These are phyloP conservation scores for Theocolax elegans DNA, from an alignment of 1,140 invertebrate genomes.

Conservation along the genomic window DNA sequence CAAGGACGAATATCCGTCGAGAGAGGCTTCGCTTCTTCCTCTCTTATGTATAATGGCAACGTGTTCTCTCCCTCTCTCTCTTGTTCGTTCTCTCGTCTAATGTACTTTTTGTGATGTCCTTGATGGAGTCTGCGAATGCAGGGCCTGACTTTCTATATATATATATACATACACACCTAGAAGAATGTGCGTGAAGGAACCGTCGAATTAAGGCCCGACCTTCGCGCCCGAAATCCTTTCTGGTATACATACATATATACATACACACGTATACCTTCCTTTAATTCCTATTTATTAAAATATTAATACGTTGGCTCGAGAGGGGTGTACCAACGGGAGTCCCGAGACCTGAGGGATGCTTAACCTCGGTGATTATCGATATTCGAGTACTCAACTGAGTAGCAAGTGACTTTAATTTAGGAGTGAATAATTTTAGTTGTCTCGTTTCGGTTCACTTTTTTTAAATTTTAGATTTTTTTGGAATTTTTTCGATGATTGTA, in stretches of 20 bases:
- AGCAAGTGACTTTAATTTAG: too few relatives aligned
- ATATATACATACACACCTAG: background rate
- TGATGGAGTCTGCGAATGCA: slow-evolving; percentile 69
- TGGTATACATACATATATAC: background rate
- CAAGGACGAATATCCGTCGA: slow-evolving; percentile 16
- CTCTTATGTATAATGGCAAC: slow-evolving; percentile 62
- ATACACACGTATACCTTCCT: too few relatives aligned
- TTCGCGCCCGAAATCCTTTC: background rate
- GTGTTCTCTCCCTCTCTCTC: too few relatives aligned
- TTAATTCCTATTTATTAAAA: slow-evolving; percentile 36
- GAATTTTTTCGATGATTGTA: too few relatives aligned
- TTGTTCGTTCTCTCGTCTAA: too few relatives aligned
- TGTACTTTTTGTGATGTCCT: slow-evolving; percentile 69
- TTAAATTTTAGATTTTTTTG: too few relatives aligned
- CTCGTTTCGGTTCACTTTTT: too few relatives aligned
- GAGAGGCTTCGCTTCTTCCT: too few relatives aligned
- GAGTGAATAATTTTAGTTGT: too few relatives aligned
- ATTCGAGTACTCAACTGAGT: too few relatives aligned
- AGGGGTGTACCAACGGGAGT: background rate
- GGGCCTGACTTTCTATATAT: slow-evolving; percentile 50
- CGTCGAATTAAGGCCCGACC: slow-evolving; percentile 58
- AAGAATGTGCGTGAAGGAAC: slow-evolving; percentile 33
- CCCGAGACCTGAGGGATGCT: background rate
- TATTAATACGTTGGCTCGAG: background rate
- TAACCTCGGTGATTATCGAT: too few relatives aligned